phyloP scores from a whole-genome alignment of 2,113 vertebrate species.

The Aphyosemion australe region DNA sequence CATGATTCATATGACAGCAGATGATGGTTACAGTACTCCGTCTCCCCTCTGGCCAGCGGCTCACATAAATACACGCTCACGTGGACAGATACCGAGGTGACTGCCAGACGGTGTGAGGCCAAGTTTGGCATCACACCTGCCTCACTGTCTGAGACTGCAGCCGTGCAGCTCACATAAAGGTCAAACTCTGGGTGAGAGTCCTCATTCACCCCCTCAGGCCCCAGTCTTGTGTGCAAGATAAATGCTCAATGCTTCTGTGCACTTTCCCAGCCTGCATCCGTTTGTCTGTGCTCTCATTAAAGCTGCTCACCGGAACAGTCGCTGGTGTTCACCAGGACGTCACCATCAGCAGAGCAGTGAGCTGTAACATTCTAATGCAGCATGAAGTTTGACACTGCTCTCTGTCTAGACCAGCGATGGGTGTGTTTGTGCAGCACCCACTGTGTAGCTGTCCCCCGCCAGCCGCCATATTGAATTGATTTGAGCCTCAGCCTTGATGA shows the following conservation, averaged over 20 bases:
- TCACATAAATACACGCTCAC: conserved; percentile 40
- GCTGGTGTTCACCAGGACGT: conserved; percentile 12
- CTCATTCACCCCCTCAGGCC: not conserved
- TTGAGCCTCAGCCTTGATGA: conserved; percentile 56
- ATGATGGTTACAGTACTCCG: conserved; percentile 58
- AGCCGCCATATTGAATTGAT: conserved; percentile 70
- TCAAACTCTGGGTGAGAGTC: conserved; percentile 37
- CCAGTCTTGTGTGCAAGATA: not conserved
- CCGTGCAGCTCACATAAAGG: conserved; percentile 59
- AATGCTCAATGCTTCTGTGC: not conserved
- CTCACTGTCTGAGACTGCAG: conserved; percentile 62
- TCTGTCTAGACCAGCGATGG: conserved; percentile 35
- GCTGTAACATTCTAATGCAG: conserved; percentile 26
- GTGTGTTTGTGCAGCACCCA: conserved; percentile 44
- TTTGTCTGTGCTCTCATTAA: not conserved
- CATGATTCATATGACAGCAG: conserved; percentile 64
- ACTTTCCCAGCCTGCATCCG: not conserved
- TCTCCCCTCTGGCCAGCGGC: conserved; percentile 34
- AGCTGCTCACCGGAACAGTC: no score
- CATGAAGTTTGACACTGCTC: conserved; percentile 17
- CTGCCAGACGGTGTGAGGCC: conserved; percentile 55
- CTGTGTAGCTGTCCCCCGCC: conserved; percentile 39
- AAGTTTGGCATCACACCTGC: conserved; percentile 50
- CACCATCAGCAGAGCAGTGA: conserved; percentile 3
- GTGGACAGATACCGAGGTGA: conserved; percentile 42